Conservation (phyloP, 2,797 vertebrate genomes). For the Clamator glandarius region DNA sequence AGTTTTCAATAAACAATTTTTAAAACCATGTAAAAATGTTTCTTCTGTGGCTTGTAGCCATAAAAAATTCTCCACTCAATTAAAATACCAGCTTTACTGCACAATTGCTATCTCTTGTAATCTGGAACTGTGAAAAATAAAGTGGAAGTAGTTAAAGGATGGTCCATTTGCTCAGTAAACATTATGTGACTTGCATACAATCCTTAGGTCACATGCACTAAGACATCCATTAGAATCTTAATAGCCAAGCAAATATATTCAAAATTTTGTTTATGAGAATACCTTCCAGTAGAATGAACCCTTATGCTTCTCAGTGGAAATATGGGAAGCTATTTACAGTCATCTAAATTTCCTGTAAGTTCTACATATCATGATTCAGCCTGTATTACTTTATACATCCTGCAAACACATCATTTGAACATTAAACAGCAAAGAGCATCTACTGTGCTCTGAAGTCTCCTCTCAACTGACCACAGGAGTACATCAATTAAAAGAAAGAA, state of each 20-base stretch:
- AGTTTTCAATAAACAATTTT: neutral
- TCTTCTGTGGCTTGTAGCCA: neutral
- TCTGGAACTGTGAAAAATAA: neutral
- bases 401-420: neutral
- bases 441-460: neutral
- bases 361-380: slow-evolving; percentile 1
- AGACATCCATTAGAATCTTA: neutral
- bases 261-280: neutral
- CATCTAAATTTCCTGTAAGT: slow-evolving; percentile 25
- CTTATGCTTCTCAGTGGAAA: neutral
- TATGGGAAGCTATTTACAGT: neutral
- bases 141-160: neutral
- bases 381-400: neutral
- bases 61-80: neutral
- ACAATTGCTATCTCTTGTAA: neutral
- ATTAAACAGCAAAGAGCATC: neutral
- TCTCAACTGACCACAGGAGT: neutral
- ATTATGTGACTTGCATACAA: neutral
- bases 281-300: neutral
- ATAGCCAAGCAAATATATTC: neutral
- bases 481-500: neutral
- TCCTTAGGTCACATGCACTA: neutral
- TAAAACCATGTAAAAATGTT: neutral
- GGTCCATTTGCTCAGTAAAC: neutral
- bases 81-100: neutral